Evolutionary conservation across 2,888 invertebrate genomes (phyloP).

Genomic region (Spodoptera littoralis): DNA sequence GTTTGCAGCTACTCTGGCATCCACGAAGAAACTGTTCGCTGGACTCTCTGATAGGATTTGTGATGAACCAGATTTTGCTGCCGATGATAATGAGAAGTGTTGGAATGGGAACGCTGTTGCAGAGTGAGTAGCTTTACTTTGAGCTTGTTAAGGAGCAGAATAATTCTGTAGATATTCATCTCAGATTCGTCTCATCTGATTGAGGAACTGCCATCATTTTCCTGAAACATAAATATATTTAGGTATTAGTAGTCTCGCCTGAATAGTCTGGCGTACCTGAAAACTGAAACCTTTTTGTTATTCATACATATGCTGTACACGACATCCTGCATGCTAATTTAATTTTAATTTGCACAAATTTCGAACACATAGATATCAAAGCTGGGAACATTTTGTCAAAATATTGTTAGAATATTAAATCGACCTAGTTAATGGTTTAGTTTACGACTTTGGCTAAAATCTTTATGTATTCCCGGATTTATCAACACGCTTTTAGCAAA

Average conservation of each 20-base stretch:
- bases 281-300: neutral
- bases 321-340: constrained; percentile 13
- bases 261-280: too few species aligned
- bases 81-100: constrained; percentile 91
- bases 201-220: too few species aligned
- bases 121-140: constrained; percentile 89
- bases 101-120: constrained; percentile 95
- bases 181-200: too few species aligned
- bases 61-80: constrained; percentile 91
- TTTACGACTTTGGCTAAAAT: too few species aligned
- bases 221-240: too few species aligned
- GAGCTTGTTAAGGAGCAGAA: too few species aligned
- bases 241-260: too few species aligned
- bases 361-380: constrained; percentile 3
- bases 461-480: too few species aligned
- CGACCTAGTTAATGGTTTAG: too few species aligned
- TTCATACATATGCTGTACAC: constrained; percentile 3
- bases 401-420: neutral
- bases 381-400: neutral
- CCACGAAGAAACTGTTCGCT: constrained; percentile 95
- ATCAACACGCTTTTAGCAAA: too few species aligned
- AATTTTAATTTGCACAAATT: constrained; percentile 21
- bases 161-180: too few species aligned
- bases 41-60: constrained; percentile 94
- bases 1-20: constrained; percentile 90